Percentiles rank a stretch among this genome's conserved stretches.
These are phyloP conservation scores for Thymelicus acteon DNA, from an alignment of 2,888 invertebrate genomes.

Conservation along the genomic window DNA sequence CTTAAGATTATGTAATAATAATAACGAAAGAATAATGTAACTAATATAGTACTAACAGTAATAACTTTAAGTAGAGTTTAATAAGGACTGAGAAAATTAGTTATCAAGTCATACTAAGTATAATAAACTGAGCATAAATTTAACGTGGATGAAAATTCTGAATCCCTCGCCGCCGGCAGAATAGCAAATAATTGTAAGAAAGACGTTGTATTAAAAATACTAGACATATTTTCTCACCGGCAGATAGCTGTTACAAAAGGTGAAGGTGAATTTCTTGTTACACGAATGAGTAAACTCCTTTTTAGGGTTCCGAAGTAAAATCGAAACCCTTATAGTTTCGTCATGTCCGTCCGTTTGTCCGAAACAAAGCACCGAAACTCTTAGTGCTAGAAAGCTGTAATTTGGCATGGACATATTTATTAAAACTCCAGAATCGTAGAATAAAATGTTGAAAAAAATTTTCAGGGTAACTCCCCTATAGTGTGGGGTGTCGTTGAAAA, in stretches of 20 bases:
- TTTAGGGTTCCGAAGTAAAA: background rate
- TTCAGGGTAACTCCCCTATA: no score
- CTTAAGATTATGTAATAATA: no score
- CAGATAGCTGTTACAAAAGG: conserved; percentile 33
- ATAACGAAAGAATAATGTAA: no score
- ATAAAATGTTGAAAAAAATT: no score
- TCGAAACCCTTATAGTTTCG: no score
- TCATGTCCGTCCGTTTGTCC: no score
- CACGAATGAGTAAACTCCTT: conserved; percentile 6
- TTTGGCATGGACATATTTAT: no score
- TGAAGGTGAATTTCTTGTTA: conserved; percentile 33
- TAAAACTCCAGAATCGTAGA: no score
- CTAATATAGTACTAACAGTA: background rate
- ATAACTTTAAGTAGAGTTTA: background rate
- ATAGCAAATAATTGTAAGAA: conserved; percentile 37
- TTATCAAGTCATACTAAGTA: conserved; percentile 29
- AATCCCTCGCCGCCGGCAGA: conserved; percentile 28
- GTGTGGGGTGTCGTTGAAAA: no score
- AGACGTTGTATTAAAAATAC: conserved; percentile 37
- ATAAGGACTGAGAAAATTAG: conserved; percentile 20
- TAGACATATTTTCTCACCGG: conserved; percentile 35
- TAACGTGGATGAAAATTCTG: conserved; percentile 34
- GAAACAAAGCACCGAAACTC: no score
- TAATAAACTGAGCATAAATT: conserved; percentile 35
- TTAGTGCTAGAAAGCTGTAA: no score